Evolutionary conservation across 2,797 vertebrate genomes (phyloP).

Genomic region (Halcyon badia): DNA sequence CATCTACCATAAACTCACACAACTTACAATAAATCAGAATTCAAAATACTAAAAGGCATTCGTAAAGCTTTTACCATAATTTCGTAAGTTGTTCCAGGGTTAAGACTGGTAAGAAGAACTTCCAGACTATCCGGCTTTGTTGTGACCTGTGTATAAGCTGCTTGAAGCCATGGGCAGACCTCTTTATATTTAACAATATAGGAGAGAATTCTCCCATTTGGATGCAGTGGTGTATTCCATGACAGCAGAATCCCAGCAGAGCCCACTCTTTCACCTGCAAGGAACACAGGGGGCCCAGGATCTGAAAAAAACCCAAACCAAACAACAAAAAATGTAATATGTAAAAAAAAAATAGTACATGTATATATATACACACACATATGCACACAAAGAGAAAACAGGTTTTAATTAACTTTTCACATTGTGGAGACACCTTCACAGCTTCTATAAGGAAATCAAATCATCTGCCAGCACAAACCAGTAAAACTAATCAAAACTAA

Average conservation of each 20-base stretch:
- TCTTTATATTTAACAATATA: slow-evolving; percentile 95
- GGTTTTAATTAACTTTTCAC: neutral
- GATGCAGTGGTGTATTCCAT: slow-evolving; percentile 85
- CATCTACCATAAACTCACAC: neutral
- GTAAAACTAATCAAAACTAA: slow-evolving; percentile 13
- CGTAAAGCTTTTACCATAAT: slow-evolving; percentile 85
- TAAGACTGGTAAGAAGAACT: slow-evolving; percentile 91
- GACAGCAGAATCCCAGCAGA: slow-evolving; percentile 94
- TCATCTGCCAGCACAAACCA: neutral
- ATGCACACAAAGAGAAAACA: neutral
- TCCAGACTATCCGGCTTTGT: slow-evolving; percentile 87
- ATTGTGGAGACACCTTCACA: neutral
- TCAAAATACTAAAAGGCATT: slow-evolving; percentile 25
- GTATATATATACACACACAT: too few relatives aligned
- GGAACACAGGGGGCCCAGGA: slow-evolving; percentile 84
- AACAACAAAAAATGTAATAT: neutral
- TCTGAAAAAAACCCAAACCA: slow-evolving; percentile 65
- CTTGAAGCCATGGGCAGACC: slow-evolving; percentile 92
- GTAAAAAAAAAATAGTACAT: neutral
- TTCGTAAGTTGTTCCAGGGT: slow-evolving; percentile 94
- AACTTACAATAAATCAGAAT: slow-evolving; percentile 1
- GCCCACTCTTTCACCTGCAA: slow-evolving; percentile 92
- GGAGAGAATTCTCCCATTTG: slow-evolving; percentile 83
- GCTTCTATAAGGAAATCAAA: neutral
- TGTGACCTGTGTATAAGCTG: slow-evolving; percentile 85